Conservation (phyloP, 23 tunicate species). For the Styela clava region DNA sequence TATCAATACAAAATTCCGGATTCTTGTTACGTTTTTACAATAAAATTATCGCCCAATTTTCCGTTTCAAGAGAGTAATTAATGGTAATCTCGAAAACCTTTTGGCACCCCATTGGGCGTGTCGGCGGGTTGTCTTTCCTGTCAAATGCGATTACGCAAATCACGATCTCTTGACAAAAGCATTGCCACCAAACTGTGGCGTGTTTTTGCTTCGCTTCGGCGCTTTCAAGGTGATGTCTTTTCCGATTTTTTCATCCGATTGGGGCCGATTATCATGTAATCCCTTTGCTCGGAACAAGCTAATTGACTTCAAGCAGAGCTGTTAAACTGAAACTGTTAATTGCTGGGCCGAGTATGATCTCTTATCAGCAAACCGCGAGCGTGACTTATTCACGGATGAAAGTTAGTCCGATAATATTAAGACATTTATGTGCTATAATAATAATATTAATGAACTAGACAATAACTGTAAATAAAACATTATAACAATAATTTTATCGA, state of each 20-base stretch:
- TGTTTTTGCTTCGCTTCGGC: slow-evolving; percentile 9
- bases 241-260: slow-evolving; percentile 25
- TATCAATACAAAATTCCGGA: not conserved
- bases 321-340: too few species aligned
- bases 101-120: slow-evolving; percentile 4
- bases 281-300: slow-evolving; percentile 16
- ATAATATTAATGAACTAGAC: too few species aligned
- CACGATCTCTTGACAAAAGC: slow-evolving; percentile 8
- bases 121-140: slow-evolving; percentile 14
- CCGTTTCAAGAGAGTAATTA: slow-evolving; percentile 8
- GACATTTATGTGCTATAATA: too few species aligned
- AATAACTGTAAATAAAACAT: too few species aligned
- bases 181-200: not conserved
- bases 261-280: slow-evolving; percentile 25
- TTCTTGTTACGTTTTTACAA: not conserved
- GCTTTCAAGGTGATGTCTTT: slow-evolving; percentile 17
- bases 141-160: slow-evolving; percentile 30
- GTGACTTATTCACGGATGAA: too few species aligned
- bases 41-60: slow-evolving; percentile 19
- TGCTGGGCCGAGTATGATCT: too few species aligned
- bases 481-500: too few species aligned
- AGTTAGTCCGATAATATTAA: too few species aligned
- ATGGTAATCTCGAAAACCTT: slow-evolving; percentile 16
- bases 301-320: slow-evolving; percentile 13
- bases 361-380: too few species aligned